Evolutionary conservation across 2,797 vertebrate species (phyloP).

Genomic region (Xerus rutilus): DNA sequence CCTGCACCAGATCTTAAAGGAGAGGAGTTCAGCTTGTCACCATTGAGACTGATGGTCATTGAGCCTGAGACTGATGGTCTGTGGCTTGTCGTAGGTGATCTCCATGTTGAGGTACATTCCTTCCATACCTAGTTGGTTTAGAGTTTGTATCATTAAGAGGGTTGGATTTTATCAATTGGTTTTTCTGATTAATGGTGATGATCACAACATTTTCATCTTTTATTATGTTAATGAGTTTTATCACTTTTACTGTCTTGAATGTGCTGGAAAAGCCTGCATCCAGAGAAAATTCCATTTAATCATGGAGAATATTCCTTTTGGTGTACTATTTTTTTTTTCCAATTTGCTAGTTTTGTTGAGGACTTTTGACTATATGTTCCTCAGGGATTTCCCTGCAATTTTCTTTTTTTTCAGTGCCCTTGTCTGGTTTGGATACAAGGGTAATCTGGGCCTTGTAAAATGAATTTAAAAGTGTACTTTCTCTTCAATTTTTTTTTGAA

Average conservation of each 20-base stretch:
- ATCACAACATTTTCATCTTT: background rate
- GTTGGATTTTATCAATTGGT: background rate
- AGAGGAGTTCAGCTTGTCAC: background rate
- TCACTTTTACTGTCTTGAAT: background rate
- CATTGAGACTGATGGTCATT: background rate
- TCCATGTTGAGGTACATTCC: too few relatives aligned
- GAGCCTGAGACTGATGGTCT: background rate
- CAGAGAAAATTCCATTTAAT: background rate
- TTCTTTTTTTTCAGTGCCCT: too few relatives aligned
- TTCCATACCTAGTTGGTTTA: too few relatives aligned
- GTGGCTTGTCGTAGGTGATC: too few relatives aligned
- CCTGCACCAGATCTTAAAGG: background rate
- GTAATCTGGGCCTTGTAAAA: too few relatives aligned
- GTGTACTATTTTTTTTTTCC: background rate
- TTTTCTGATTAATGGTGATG: background rate
- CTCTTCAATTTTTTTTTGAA: background rate
- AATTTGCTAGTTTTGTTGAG: background rate
- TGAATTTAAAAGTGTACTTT: too few relatives aligned
- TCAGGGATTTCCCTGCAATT: too few relatives aligned
- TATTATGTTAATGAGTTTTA: background rate
- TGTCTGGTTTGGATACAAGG: too few relatives aligned
- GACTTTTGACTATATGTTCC: too few relatives aligned
- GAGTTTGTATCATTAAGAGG: background rate
- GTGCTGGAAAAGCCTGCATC: background rate
- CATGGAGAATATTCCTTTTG: background rate